phyloP scores from a whole-genome alignment of 1,140 invertebrate genomes.

The Geopemphigus sp. region DNA sequence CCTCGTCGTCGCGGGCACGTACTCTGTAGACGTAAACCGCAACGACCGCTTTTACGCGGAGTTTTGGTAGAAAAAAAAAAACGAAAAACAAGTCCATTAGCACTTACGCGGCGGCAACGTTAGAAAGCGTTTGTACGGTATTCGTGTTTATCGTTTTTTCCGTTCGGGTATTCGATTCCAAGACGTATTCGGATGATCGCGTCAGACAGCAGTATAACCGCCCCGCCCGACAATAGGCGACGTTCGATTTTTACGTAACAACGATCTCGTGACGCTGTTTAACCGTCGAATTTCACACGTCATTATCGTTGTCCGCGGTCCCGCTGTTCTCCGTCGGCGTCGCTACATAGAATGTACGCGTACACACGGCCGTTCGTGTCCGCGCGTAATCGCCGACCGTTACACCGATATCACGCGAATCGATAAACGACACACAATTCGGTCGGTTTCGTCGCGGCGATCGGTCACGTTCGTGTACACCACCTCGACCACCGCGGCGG shows the following conservation, averaged over 20 bases:
- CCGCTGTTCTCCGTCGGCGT: no score
- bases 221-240: neutral
- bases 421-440: no score
- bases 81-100: neutral
- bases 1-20: no score
- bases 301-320: no score
- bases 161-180: neutral
- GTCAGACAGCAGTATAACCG: neutral
- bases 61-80: neutral
- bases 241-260: neutral
- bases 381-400: no score
- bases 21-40: neutral
- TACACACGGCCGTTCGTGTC: no score
- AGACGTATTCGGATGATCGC: neutral
- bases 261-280: neutral
- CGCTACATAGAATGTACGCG: no score
- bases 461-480: no score
- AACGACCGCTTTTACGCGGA: neutral
- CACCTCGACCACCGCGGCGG: no score
- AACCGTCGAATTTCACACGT: no score
- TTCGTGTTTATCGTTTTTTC: neutral
- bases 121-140: neutral
- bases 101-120: neutral
- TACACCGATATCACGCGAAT: no score
- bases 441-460: no score